Percentiles rank a stretch among this genome's conserved stretches.
Evolutionary conservation across 2,888 invertebrate genomes (phyloP).

Genomic region (Mythimna impura): DNA sequence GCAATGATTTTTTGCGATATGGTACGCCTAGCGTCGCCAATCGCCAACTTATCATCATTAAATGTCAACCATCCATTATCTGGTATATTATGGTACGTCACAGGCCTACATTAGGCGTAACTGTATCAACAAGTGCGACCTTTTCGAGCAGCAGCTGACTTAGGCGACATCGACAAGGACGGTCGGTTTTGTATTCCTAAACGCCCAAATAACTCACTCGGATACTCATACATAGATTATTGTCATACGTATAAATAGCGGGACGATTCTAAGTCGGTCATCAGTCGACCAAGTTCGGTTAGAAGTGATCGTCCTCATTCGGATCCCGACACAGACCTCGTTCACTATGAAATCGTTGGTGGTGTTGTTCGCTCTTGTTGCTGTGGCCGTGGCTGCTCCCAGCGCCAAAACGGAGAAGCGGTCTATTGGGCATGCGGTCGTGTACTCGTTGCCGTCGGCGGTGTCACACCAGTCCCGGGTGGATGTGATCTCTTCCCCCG

Average conservation of each 20-base stretch:
- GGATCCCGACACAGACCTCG: slow-evolving; percentile 81
- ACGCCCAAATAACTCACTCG: slow-evolving; percentile 71
- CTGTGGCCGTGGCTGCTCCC: slow-evolving; percentile 74
- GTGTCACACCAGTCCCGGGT: slow-evolving; percentile 83
- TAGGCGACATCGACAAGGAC: slow-evolving; percentile 74
- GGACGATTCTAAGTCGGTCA: slow-evolving; percentile 68
- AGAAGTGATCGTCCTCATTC: slow-evolving; percentile 80
- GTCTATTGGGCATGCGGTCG: slow-evolving; percentile 68
- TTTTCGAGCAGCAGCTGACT: slow-evolving; percentile 67
- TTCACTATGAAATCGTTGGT: slow-evolving; percentile 84
- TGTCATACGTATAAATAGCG: slow-evolving; percentile 82
- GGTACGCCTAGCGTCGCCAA: slow-evolving; percentile 34
- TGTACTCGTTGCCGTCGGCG: slow-evolving; percentile 73
- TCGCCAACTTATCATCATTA: slow-evolving; percentile 57
- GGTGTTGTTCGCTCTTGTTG: slow-evolving; percentile 83
- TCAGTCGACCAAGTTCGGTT: slow-evolving; percentile 78
- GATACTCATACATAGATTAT: slow-evolving; percentile 74
- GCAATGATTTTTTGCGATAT: slow-evolving; percentile 64
- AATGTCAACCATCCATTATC: slow-evolving; percentile 75
- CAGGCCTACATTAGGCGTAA: slow-evolving; percentile 55
- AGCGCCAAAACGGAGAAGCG: slow-evolving; percentile 69
- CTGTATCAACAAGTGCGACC: slow-evolving; percentile 58
- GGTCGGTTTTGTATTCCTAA: slow-evolving; percentile 69
- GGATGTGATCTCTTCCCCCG: slow-evolving; percentile 75
- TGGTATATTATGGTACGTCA: slow-evolving; percentile 29